Conservation (phyloP, 1,140 invertebrate genomes). For the Halesus radiatus region DNA sequence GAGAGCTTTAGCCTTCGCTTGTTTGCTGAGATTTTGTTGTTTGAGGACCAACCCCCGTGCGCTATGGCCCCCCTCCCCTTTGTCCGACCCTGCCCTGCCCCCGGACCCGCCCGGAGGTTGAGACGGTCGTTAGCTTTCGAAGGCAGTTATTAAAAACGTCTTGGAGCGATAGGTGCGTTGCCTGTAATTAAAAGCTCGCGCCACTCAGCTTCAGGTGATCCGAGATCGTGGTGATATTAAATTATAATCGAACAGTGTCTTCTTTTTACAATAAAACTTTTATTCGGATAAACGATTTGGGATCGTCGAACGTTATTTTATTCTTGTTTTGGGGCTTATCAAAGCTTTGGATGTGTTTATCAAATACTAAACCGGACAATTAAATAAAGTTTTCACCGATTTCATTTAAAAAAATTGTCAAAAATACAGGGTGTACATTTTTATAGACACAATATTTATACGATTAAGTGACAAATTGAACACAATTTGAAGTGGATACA, state of each 20-base stretch:
- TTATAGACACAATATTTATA: too few species aligned
- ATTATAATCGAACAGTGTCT: background rate
- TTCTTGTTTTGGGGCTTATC: background rate
- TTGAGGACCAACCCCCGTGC: slow-evolving; percentile 49
- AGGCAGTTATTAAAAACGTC: slow-evolving; percentile 74
- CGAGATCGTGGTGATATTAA: slow-evolving; percentile 32
- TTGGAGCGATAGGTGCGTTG: slow-evolving; percentile 69
- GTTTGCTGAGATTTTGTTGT: background rate
- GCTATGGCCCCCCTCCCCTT: slow-evolving; percentile 53
- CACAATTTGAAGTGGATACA: background rate
- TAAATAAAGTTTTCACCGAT: too few species aligned
- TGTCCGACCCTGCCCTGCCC: slow-evolving; percentile 48
- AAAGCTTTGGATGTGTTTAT: background rate
- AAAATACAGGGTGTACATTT: background rate
- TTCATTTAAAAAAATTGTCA: too few species aligned
- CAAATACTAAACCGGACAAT: background rate
- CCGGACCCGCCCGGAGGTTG: slow-evolving; percentile 57
- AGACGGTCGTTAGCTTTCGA: slow-evolving; percentile 69
- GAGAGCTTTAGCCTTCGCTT: too few species aligned
- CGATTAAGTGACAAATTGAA: too few species aligned
- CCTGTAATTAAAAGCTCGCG: slow-evolving; percentile 66
- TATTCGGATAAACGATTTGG: slow-evolving; percentile 11
- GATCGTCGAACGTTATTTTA: background rate
- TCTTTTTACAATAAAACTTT: background rate
- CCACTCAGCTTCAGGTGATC: slow-evolving; percentile 20